phyloP scores from a whole-genome alignment of 2,888 invertebrate genomes.

The Horisme vitalbata region DNA sequence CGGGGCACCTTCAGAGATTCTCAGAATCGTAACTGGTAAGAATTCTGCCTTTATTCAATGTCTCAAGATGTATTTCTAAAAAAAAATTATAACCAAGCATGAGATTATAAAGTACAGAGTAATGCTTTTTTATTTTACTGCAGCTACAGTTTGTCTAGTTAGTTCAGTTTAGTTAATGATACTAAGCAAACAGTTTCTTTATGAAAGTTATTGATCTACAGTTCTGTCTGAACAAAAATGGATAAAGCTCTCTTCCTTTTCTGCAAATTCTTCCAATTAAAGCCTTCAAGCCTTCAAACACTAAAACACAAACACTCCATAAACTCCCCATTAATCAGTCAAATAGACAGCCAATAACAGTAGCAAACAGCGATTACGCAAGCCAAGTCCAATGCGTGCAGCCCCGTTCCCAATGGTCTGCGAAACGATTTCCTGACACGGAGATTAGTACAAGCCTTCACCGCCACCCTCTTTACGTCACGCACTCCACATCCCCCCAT shows the following conservation, averaged over 20 bases:
- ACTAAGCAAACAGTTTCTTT: too few species aligned
- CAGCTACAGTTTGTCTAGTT: too few species aligned
- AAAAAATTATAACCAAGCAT: too few species aligned
- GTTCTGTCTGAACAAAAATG: too few species aligned
- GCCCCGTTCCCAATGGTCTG: conserved; percentile 79
- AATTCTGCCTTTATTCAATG: conserved; percentile 4
- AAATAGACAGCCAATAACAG: conserved; percentile 58
- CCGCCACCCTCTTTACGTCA: conserved; percentile 81
- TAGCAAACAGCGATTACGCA: conserved; percentile 70
- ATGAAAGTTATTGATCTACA: too few species aligned
- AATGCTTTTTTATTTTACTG: too few species aligned
- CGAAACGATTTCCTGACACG: conserved; percentile 83
- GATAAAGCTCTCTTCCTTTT: too few species aligned
- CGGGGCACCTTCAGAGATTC: conserved; percentile 88
- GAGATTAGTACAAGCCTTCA: conserved; percentile 83
- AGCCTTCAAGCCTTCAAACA: not conserved
- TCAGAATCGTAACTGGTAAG: conserved; percentile 91
- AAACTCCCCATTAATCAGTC: conserved; percentile 42
- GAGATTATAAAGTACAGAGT: too few species aligned
- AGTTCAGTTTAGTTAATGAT: too few species aligned
- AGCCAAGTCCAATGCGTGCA: conserved; percentile 76
- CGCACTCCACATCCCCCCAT: conserved; percentile 68
- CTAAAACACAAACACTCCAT: not conserved
- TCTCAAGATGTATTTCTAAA: too few species aligned
- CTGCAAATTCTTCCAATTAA: too few species aligned